Conservation (phyloP, 2,888 invertebrate genomes). For the Omphaloscelis lunosa region DNA sequence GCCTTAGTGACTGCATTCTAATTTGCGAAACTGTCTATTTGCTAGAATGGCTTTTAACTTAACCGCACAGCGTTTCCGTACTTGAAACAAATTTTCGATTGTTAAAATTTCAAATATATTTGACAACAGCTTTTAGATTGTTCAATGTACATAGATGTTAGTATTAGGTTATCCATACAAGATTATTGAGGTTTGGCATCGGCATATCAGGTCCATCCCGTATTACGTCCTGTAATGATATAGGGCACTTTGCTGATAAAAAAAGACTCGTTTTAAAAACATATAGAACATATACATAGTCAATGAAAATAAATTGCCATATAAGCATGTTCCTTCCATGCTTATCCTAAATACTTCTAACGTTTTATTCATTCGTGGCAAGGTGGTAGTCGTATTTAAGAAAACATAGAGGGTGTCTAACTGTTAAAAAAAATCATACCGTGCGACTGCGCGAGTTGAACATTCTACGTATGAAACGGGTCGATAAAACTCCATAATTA, state of each 20-base stretch:
- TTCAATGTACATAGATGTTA: conserved; percentile 1
- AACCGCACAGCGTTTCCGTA: not conserved
- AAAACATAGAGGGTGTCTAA: conserved; percentile 7
- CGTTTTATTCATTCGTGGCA: not conserved
- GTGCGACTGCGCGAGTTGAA: not conserved
- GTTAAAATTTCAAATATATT: not conserved
- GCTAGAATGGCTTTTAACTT: conserved; percentile 9
- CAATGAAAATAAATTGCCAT: not conserved
- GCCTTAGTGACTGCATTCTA: conserved; percentile 39
- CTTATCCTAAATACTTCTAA: not conserved
- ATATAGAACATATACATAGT: not conserved
- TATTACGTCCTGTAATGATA: conserved; percentile 48
- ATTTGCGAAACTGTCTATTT: conserved; percentile 52
- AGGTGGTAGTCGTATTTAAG: not conserved
- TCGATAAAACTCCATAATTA: not conserved
- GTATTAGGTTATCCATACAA: not conserved
- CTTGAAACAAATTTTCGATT: conserved; percentile 1
- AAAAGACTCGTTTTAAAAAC: conserved; percentile 9
- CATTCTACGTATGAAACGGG: conserved; percentile 2
- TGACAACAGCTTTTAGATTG: not conserved
- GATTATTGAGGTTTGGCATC: conserved; percentile 15
- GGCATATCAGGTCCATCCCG: conserved; percentile 44
- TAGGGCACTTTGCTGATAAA: conserved; percentile 21
- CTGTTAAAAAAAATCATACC: not conserved
- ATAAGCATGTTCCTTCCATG: too few relatives aligned